phyloP scores from a whole-genome alignment of 2,113 vertebrate genomes.

The Antigone vipio region DNA sequence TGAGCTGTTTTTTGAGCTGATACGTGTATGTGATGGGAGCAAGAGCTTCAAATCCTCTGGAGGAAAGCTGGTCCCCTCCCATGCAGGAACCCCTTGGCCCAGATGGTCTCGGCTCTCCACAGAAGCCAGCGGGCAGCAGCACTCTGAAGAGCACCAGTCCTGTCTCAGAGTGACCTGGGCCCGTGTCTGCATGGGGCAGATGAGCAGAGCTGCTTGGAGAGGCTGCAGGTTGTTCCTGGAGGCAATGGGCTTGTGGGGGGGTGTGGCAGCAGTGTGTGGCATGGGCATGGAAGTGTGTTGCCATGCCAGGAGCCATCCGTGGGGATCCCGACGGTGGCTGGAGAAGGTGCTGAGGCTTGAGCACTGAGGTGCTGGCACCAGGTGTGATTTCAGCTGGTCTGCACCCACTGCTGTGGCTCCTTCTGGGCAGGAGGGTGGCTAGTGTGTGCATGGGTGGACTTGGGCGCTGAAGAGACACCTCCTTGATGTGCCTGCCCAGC shows the following conservation, averaged over 20 bases:
- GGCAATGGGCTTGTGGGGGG: fast-evolving
- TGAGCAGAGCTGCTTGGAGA: neutral
- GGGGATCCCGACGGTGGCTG: neutral
- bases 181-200: too few relatives aligned
- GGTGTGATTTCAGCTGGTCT: neutral
- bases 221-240: neutral
- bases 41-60: neutral
- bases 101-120: neutral
- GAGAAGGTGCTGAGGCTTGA: neutral
- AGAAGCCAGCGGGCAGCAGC: neutral
- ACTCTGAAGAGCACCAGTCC: too few relatives aligned
- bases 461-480: neutral
- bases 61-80: neutral
- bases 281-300: neutral
- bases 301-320: fast-evolving
- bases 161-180: neutral
- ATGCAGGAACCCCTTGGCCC: neutral
- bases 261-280: neutral
- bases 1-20: neutral
- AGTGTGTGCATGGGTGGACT: neutral
- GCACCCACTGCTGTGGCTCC: neutral
- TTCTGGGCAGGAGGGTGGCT: neutral
- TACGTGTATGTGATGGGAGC: neutral
- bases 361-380: neutral
- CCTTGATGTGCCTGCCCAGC: neutral